phyloP scores from a whole-genome alignment of 2,888 invertebrate genomes.

The Oligia fasciuncula region DNA sequence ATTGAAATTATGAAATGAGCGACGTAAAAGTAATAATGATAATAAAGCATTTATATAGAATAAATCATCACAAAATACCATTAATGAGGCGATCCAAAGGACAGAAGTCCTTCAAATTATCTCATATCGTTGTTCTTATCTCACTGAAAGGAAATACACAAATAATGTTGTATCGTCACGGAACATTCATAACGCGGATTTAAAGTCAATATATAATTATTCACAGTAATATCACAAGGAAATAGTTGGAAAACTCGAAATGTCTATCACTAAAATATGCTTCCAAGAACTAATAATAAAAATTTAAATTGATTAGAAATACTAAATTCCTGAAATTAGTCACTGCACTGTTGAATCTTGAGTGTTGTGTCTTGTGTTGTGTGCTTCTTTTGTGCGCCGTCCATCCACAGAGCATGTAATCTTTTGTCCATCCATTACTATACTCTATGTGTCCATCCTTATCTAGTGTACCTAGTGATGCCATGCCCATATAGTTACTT shows the following conservation, averaged over 20 bases:
- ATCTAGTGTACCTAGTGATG: no score
- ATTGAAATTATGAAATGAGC: constrained; percentile 41
- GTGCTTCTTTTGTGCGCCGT: neutral
- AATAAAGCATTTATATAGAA: constrained; percentile 16
- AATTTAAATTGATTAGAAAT: constrained; percentile 53
- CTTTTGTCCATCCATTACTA: no score
- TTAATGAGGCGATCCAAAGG: constrained; percentile 63
- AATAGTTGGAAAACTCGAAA: constrained; percentile 33
- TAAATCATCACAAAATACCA: constrained; percentile 55
- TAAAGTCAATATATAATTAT: constrained; percentile 28
- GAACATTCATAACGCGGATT: constrained; percentile 60
- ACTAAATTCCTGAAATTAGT: constrained; percentile 67
- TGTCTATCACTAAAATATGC: constrained; percentile 37
- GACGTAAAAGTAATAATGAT: constrained; percentile 28
- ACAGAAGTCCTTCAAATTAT: constrained; percentile 77
- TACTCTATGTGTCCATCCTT: no score
- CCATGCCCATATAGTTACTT: no score
- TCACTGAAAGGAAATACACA: constrained; percentile 83
- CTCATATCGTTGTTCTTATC: constrained; percentile 86
- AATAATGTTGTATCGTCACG: constrained; percentile 77
- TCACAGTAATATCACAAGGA: constrained; percentile 40
- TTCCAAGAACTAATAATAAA: constrained; percentile 32
- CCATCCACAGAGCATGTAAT: neutral
- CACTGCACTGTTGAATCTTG: constrained; percentile 63
- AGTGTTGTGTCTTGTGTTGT: constrained; percentile 29